These are phyloP conservation scores for Tragelaphus scriptus DNA, from an alignment of 2,113 vertebrate species.

Conservation along the genomic window DNA sequence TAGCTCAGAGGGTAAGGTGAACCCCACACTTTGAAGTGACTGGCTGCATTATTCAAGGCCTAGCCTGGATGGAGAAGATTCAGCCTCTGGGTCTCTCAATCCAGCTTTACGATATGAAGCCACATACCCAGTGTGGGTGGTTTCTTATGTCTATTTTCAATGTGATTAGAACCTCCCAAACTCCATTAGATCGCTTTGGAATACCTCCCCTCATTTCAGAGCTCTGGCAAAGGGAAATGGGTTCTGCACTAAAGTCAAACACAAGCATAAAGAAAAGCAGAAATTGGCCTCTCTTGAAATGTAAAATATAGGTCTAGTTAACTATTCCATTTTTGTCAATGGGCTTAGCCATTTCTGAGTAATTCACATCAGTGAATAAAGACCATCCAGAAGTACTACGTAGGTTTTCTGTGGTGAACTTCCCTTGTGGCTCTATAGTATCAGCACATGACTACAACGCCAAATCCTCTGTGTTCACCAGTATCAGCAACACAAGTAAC, in stretches of 20 bases:
- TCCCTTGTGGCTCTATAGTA: neutral
- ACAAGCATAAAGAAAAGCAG: neutral
- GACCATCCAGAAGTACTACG: neutral
- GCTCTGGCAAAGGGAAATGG: constrained; percentile 26
- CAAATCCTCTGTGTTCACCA: neutral
- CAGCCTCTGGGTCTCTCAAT: neutral
- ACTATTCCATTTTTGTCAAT: neutral
- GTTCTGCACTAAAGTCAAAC: constrained; percentile 26
- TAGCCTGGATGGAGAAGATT: neutral
- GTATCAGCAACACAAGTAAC: neutral
- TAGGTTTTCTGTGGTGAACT: neutral
- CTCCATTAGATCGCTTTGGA: neutral
- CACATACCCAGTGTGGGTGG: neutral
- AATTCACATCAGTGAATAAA: neutral
- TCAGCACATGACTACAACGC: neutral
- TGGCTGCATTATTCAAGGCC: neutral
- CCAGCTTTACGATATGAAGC: neutral
- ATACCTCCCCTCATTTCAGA: neutral
- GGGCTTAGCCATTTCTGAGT: neutral
- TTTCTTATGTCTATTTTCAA: constrained; percentile 21
- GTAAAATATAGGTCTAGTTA: neutral
- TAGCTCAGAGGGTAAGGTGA: neutral
- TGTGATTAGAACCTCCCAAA: neutral
- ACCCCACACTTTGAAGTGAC: neutral
- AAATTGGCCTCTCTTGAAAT: constrained; percentile 21